Evolutionary conservation across 2,797 vertebrate genomes (phyloP).

Genomic region (Pagetopsis macropterus): DNA sequence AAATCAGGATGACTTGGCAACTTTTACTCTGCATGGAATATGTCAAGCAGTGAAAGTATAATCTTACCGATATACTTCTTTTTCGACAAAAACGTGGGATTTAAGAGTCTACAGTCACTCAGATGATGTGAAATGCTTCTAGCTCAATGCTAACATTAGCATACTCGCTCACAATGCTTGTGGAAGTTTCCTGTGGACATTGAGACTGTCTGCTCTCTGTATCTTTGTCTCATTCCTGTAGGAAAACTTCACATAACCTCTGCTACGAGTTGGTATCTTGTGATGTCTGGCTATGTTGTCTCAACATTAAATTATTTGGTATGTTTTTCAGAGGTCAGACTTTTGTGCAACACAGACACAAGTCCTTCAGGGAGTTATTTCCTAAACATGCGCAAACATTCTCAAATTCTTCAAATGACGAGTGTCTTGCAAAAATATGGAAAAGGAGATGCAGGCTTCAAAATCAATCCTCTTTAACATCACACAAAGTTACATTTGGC

Average conservation of each 20-base stretch:
- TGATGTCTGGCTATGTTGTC: constrained; percentile 35
- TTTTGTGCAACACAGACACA: constrained; percentile 39
- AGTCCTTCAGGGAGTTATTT: constrained; percentile 25
- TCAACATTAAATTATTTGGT: constrained; percentile 31
- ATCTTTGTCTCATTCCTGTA: constrained; percentile 5
- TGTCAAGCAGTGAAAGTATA: too few relatives aligned
- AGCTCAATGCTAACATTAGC: too few relatives aligned
- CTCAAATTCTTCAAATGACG: background rate
- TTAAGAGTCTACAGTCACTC: background rate
- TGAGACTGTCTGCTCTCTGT: background rate
- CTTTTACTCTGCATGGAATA: too few relatives aligned
- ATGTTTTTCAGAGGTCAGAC: constrained; percentile 43
- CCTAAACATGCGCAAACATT: constrained; percentile 12
- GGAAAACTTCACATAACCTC: constrained; percentile 23
- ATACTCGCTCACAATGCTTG: background rate
- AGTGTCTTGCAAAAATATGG: constrained; percentile 20
- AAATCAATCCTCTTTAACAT: too few relatives aligned
- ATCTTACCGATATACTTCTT: too few relatives aligned
- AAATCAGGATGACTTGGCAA: too few relatives aligned
- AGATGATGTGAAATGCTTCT: background rate
- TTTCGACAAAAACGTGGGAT: too few relatives aligned
- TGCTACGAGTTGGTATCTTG: constrained; percentile 30
- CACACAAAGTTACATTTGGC: too few relatives aligned
- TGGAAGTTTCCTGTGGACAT: background rate
- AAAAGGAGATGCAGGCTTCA: too few relatives aligned